Evolutionary conservation across 2,888 invertebrate genomes (phyloP), one percentile per base, ranked within the genome.

Genomic region (Lycophotia porphyrea): DNA sequence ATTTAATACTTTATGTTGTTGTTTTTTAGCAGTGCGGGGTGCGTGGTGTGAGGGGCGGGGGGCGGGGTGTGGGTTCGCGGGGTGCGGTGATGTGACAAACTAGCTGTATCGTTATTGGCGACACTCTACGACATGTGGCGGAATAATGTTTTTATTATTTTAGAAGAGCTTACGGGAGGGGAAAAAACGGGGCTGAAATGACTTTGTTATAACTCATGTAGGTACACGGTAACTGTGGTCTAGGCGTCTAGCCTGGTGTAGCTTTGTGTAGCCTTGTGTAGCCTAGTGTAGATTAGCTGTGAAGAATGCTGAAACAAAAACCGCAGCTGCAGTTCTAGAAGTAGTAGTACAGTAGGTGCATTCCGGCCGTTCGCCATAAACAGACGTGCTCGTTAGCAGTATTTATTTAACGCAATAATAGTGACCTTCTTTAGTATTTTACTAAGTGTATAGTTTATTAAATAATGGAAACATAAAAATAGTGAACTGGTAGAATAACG

Each of bases 71-170:
- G 55, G 63, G 21, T 34, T 34, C 18, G 55, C 39, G 60, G 34
- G 52, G n/a, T n/a, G n/a, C 52, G n/a, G 52, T 36, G 15, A 34
- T 55, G 31, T 58, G 61, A 42, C 73, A 55, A 44, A 73, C 31
- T 61, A 60, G 67, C 52, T 39, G 36, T 36, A 68, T 61, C 34
- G 63, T 64, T 73, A 63, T 68, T 31, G 52, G 66, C 66, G 66
- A 42, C n/a, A 49, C 63, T 66, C n/a, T 49, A n/a, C 27, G 55
- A 64, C 24, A 44, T 5, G 36, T 34, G 61, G 39, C 24, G n/a
- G 31, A 60, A 67, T 63, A 21, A 11, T 63, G 36, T 74, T 74
- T 55, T 18, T 74, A 39, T 55, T 52, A 64, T 52, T n/a, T 49
- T 27, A 67, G 74, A 55, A 44, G 18, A 34, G 36, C 47, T 64